Conservation (phyloP, 2,888 invertebrate genomes). For the Axea sp. region DNA sequence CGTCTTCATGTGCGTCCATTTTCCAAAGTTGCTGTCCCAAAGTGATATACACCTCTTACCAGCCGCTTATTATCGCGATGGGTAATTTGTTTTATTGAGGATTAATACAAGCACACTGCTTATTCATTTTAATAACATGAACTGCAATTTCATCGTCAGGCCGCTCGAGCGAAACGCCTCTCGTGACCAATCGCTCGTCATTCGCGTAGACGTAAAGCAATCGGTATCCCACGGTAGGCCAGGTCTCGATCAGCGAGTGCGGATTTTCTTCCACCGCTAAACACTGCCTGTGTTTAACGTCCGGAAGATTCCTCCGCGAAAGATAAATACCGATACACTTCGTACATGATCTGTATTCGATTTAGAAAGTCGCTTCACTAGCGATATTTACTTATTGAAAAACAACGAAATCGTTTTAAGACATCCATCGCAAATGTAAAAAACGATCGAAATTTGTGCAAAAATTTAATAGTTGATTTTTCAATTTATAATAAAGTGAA, state of each 20-base stretch:
- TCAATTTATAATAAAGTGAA: too few species aligned
- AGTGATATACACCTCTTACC: conserved; percentile 29
- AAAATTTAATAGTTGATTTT: too few species aligned
- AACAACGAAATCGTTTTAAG: conserved; percentile 51
- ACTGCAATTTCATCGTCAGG: conserved; percentile 56
- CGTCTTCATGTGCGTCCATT: too few species aligned
- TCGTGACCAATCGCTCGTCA: conserved; percentile 59
- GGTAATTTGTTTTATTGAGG: conserved; percentile 52
- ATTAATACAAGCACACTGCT: conserved; percentile 54
- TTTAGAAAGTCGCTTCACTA: conserved; percentile 41
- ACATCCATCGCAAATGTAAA: too few species aligned
- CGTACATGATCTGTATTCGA: conserved; percentile 54
- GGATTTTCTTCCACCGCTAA: conserved; percentile 53
- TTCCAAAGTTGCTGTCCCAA: conserved; percentile 1
- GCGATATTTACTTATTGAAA: conserved; percentile 22
- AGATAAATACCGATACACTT: conserved; percentile 59
- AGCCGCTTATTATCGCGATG: conserved; percentile 39
- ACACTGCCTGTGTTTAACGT: conserved; percentile 55
- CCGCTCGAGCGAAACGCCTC: conserved; percentile 48
- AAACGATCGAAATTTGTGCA: too few species aligned
- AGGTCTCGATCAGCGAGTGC: conserved; percentile 48
- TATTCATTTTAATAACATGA: conserved; percentile 57
- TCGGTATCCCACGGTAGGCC: conserved; percentile 59
- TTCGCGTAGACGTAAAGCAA: conserved; percentile 39
- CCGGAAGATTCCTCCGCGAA: conserved; percentile 54